Evolutionary conservation across 2,888 invertebrate genomes (phyloP).

Genomic region (Hirudinaria manillensis): DNA sequence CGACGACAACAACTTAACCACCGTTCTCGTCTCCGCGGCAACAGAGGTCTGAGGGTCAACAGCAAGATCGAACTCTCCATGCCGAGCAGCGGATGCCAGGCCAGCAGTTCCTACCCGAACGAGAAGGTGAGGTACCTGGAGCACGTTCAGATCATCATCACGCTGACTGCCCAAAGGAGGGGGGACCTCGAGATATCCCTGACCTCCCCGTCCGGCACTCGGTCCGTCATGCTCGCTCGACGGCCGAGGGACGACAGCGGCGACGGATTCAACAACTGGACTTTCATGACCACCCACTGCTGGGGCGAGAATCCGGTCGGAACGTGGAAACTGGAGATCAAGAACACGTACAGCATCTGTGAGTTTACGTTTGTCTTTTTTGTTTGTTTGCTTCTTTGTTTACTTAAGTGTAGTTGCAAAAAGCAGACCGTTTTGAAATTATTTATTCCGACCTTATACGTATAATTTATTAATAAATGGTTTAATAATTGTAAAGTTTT

Average conservation of each 20-base stretch:
- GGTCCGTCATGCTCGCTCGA: constrained; percentile 50
- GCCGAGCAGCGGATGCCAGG: constrained; percentile 49
- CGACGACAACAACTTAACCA: too few relatives aligned
- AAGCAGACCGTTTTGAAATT: too few relatives aligned
- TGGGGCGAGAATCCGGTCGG: constrained; percentile 96
- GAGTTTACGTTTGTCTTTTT: constrained; percentile 1
- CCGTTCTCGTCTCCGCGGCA: too few relatives aligned
- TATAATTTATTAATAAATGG: neutral
- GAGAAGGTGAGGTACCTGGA: constrained; percentile 82
- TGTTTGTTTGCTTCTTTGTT: neutral
- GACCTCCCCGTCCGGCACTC: constrained; percentile 45
- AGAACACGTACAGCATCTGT: constrained; percentile 51
- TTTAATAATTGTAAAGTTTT: constrained; percentile 8
- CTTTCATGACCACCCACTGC: constrained; percentile 96
- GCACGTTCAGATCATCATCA: constrained; percentile 89
- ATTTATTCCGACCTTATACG: too few relatives aligned
- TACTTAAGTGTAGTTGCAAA: too few relatives aligned
- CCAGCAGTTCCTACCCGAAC: constrained; percentile 37
- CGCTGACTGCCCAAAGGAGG: constrained; percentile 77
- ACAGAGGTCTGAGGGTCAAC: constrained; percentile 31
- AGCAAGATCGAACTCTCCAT: constrained; percentile 36
- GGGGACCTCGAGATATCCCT: constrained; percentile 80
- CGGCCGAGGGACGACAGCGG: constrained; percentile 81
- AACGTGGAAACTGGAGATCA: constrained; percentile 87
- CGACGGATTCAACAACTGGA: constrained; percentile 91